Evolutionary conservation across 2,797 vertebrate species (phyloP).

Genomic region (Sciurus carolinensis): DNA sequence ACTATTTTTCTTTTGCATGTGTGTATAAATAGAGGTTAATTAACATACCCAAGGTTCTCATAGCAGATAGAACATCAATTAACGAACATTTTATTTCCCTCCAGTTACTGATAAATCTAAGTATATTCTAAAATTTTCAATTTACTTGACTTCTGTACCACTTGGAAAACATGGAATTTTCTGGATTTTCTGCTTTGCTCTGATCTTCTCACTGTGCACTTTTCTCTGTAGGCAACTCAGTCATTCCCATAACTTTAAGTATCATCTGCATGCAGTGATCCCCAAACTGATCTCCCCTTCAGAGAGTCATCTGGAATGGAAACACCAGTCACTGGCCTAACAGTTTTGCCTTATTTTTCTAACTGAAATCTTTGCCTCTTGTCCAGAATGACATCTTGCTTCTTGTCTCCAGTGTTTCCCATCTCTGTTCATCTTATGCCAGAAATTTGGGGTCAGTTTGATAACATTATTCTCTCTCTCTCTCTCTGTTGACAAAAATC

Average conservation of each 20-base stretch:
- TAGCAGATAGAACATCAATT: neutral
- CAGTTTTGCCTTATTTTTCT: neutral
- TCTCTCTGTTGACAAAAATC: neutral
- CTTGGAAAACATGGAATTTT: neutral
- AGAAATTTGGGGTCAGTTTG: neutral
- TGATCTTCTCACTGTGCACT: neutral
- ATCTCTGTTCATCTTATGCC: neutral
- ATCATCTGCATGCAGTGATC: accelerated
- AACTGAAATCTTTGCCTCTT: neutral
- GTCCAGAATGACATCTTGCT: neutral
- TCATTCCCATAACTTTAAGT: neutral
- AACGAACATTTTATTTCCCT: neutral
- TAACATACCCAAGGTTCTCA: neutral
- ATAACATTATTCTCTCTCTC: neutral
- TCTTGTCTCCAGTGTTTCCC: neutral
- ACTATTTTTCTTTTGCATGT: neutral
- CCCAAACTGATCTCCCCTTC: neutral
- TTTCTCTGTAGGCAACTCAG: neutral
- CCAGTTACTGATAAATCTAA: neutral
- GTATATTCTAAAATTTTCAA: neutral
- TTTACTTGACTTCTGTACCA: neutral
- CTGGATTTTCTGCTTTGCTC: neutral
- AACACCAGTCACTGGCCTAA: neutral
- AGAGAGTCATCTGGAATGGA: neutral
- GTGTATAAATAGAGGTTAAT: neutral